A percentile compares a stretch with the other conserved stretches of the same genome.
phyloP scores from a whole-genome alignment of 2,113 vertebrate genomes.

The Candoia aspera region DNA sequence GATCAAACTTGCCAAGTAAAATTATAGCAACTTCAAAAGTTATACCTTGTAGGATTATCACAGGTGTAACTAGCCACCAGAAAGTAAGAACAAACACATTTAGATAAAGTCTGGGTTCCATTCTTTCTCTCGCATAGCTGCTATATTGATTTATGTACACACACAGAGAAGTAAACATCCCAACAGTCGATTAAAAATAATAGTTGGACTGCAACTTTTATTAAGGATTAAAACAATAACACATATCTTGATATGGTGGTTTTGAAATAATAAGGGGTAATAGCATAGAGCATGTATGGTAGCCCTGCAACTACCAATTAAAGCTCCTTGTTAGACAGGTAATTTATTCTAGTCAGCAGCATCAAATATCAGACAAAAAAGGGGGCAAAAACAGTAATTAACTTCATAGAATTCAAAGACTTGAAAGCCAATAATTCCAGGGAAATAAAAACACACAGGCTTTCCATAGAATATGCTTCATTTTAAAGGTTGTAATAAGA shows the following conservation, averaged over 20 bases:
- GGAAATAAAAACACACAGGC: conserved; percentile 81
- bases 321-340: conserved; percentile 72
- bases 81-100: conserved; percentile 7
- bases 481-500: conserved; percentile 79
- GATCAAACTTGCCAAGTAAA: neutral
- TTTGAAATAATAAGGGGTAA: conserved; percentile 67
- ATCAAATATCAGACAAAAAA: conserved; percentile 74
- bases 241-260: conserved; percentile 47
- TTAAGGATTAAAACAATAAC: conserved; percentile 67
- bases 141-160: neutral
- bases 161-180: conserved; percentile 16
- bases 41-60: neutral
- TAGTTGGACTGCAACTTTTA: conserved; percentile 18
- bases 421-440: conserved; percentile 75
- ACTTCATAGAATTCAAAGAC: conserved; percentile 69
- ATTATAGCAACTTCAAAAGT: neutral
- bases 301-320: conserved; percentile 74
- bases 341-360: conserved; percentile 74
- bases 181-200: conserved; percentile 9
- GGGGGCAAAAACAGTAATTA: conserved; percentile 76
- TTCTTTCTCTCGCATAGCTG: accelerated
- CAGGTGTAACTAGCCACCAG: neutral
- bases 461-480: conserved; percentile 73
- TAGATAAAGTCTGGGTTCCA: neutral
- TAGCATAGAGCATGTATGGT: conserved; percentile 52